Evolutionary conservation across 2,797 vertebrate species (phyloP), one percentile per base, ranked within the genome.

Genomic region (Chanos chanos): DNA sequence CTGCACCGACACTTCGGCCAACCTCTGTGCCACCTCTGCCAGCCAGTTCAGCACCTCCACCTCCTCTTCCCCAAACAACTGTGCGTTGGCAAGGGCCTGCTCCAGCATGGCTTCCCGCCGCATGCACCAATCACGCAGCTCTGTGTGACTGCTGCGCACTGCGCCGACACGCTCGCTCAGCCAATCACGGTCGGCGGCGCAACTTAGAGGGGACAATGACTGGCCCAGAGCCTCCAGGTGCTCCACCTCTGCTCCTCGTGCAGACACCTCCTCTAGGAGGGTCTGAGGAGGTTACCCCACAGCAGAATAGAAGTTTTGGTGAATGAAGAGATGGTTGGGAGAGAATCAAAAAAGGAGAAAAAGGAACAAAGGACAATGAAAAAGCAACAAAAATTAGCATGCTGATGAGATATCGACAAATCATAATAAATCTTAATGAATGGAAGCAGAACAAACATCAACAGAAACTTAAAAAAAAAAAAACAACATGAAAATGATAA

Each of bases 21-120:
- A 92, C 28, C 94, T 92, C 90, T 97, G 95, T 82, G 92, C 93
- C 73, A 94, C 94, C 87, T 98, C 96, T 1, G 94, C 94, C 87
- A 99, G 88, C 96, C 96, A 99, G 90, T 99, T 99, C 86, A 99
- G 92, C 84, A 99, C 94, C 86, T 98, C 96, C 72, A 99, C 95
- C 88, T 99, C 96, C 18, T 98, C 96, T 89, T 99, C 96, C 78
- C 96, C 96, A 80, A 99, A 98, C 68, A 99, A 89, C 83, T 88
- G 91, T 77, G 96, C 96, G 50, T 99, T 95, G 77, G 88, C 90
- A 77, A 98, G 89, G 4, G 96, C 96, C 81, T 98, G 95, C 51
- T 90, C 92, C 86, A 98, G 88, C 82, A 99, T 86, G 7, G 81
- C 86, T 34, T 89, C 91, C 78, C 95, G 94, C 22, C 91, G 77